Evolutionary conservation across 2,797 vertebrate genomes (phyloP), one percentile per base, ranked within the genome.

Genomic region (Pelochelys cantorii): DNA sequence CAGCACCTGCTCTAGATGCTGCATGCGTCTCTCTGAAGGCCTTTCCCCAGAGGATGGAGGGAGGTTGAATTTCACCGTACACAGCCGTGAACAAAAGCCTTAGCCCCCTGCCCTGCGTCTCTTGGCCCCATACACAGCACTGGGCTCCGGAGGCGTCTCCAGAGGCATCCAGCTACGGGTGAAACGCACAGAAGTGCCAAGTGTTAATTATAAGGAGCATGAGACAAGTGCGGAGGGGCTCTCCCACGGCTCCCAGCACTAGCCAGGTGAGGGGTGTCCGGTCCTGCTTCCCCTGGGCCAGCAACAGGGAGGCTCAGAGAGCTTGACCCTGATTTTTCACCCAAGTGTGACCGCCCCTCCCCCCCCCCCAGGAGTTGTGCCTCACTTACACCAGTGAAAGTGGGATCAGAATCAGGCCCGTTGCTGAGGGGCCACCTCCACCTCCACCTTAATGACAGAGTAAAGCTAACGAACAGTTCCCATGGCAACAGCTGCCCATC

Each of bases 401-500:
- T 2, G 42, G 71, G 74, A 77, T 52, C 74, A 77, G 74, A 27
- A 14, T 17, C 42, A 29, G 42, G 37, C 42, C 31, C 53, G 4
- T 48, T 34, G 31, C 55, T 25, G 31, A n/a, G 10, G 18, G 6
- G 14, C 23, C 23, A 6, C 23, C 62, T 13, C 27, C 34, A 42
- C 65, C 60, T 62, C 42, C 62, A 78, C 54, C 94, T 93, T 91
- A 84, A 88, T 78, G 86, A 79, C 53, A 4, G 1, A 29, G 84
- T 85, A 84, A 88, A 95, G 93, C 92, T 81, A 90, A 92, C 90
- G 29, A 55, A 3, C n/a, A 1, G 95, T 97, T 93, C 87, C 97
- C 90, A 96, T 62, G 96, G 91, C 89, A 95, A 96, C 95, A 27
- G 79, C 5, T 17, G 82, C 57, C 83, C 23, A 22, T 48, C 53